Base-by-base conservation (phyloP, 2,797 vertebrate species). In the Cygnus olor region DNA sequence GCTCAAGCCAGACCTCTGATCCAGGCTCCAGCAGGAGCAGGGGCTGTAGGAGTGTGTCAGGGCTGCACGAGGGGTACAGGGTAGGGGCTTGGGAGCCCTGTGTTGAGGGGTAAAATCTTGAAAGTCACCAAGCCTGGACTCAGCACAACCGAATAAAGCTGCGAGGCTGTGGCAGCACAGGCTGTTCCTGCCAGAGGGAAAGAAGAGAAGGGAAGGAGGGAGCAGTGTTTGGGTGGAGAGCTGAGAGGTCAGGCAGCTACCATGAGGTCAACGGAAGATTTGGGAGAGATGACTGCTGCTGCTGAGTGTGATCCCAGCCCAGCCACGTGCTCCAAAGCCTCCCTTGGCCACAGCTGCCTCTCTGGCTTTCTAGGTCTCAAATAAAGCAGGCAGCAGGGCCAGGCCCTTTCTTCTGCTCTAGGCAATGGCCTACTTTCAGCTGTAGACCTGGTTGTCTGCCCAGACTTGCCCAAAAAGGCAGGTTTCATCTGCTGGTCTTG, bases 261-360 rank as follows among this genome's bases (percentile, higher is more conserved):
- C 51, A 42, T 6, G 28, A 22, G 38, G 69, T 38, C 15, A 10
- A 54, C 58, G 63, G 53, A 71, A 85, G 25, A 51, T 69, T 0
- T 84, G 57, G 85, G 72, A 85, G 38, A 18, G 4, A 36, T n/a
- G 42, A 11, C 2, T 15, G 10, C 40, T 66, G 38, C 58, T 69
- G 57, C 77, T 24, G 21, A 72, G 34, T 15, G 19, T 70, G 58
- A 69, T 25, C 61, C 77, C n/a, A 83, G 0, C 49, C 25, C 77
- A 65, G 45, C 51, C 51, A 49, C 0, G 0, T 1, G 0, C 22
- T 69, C 36, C 63, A 15, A 2, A 40, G 87, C 45, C 21, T 88
- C 44, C 56, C 10, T 7, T 53, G 70, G 86, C 73, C 65, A 10
- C 32, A 65, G 66, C 85, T 86, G 49, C 70, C 34, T 2, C 42